These are phyloP conservation scores for Drosophila atripex DNA, from an alignment of 2,888 invertebrate species.

Conservation along the genomic window DNA sequence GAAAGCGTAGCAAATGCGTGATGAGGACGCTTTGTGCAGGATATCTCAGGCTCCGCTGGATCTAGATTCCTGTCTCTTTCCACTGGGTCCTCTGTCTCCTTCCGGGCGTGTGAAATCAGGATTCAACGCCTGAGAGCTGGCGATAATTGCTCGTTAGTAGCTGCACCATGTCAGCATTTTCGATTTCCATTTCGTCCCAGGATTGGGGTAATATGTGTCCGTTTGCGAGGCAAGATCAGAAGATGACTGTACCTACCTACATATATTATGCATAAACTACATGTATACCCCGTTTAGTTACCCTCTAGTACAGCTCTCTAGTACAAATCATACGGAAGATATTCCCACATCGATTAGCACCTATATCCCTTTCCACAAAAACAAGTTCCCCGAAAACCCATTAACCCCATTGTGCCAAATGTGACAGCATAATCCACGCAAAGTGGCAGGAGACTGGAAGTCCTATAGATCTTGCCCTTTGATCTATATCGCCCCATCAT, in stretches of 20 bases:
- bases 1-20: slow-evolving; percentile 77
- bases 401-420: slow-evolving; percentile 33
- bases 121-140: slow-evolving; percentile 65
- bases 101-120: slow-evolving; percentile 52
- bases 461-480: neutral
- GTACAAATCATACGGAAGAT: neutral
- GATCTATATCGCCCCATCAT: slow-evolving; percentile 20
- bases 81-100: slow-evolving; percentile 7
- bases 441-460: slow-evolving; percentile 11
- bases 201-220: slow-evolving; percentile 8
- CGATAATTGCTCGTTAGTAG: slow-evolving; percentile 79
- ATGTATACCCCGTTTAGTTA: no score
- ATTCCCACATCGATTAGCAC: slow-evolving; percentile 27
- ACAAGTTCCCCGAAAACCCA: slow-evolving; percentile 16
- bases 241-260: slow-evolving; percentile 7
- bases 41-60: slow-evolving; percentile 29
- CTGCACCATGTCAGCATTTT: slow-evolving; percentile 45
- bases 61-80: slow-evolving; percentile 15
- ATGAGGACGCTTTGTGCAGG: slow-evolving; percentile 52
- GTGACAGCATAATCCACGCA: slow-evolving; percentile 48
- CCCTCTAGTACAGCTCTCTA: no score
- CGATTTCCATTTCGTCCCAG: neutral
- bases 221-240: neutral
- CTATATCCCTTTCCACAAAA: slow-evolving; percentile 9
- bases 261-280: neutral